phyloP scores from a whole-genome alignment of 2,113 vertebrate species.

The Cynoglossus semilaevis region DNA sequence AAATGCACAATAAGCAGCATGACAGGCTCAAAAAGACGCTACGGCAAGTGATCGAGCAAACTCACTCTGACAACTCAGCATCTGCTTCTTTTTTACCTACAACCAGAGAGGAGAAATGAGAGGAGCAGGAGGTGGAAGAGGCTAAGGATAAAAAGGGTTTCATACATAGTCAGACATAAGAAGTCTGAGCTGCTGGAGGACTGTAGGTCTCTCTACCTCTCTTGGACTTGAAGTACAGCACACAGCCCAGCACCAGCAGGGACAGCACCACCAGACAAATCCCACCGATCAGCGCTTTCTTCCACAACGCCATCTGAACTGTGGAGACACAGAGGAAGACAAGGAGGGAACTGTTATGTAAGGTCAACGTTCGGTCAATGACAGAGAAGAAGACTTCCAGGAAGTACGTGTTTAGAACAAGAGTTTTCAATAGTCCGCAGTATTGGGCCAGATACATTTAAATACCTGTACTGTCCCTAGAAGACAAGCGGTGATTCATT shows the following conservation, averaged over 20 bases:
- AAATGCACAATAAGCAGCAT: slow-evolving; percentile 30
- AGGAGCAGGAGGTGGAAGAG: slow-evolving; percentile 24
- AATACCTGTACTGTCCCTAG: no score
- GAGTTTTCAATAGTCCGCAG: no score
- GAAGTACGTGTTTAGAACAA: no score
- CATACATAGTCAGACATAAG: slow-evolving; percentile 57
- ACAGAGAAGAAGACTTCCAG: not conserved
- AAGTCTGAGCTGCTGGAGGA: slow-evolving; percentile 56
- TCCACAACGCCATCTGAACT: slow-evolving; percentile 75
- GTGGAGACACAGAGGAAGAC: slow-evolving; percentile 3
- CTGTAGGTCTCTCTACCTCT: slow-evolving; percentile 75
- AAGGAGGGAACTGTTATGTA: not conserved
- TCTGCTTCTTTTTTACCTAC: slow-evolving; percentile 73
- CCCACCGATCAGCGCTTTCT: slow-evolving; percentile 60
- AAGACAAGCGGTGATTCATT: no score
- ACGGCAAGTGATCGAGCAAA: slow-evolving; percentile 63
- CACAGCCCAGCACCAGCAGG: slow-evolving; percentile 27
- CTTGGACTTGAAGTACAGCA: slow-evolving; percentile 60
- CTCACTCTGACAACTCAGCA: slow-evolving; percentile 79
- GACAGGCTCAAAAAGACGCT: not conserved
- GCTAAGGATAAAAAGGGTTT: slow-evolving; percentile 45
- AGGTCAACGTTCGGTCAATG: not conserved
- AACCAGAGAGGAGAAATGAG: slow-evolving; percentile 66
- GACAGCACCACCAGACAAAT: slow-evolving; percentile 47
- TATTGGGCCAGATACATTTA: no score